Evolutionary conservation across 2,797 vertebrate species (phyloP).

Genomic region (Xenentodon cancila): DNA sequence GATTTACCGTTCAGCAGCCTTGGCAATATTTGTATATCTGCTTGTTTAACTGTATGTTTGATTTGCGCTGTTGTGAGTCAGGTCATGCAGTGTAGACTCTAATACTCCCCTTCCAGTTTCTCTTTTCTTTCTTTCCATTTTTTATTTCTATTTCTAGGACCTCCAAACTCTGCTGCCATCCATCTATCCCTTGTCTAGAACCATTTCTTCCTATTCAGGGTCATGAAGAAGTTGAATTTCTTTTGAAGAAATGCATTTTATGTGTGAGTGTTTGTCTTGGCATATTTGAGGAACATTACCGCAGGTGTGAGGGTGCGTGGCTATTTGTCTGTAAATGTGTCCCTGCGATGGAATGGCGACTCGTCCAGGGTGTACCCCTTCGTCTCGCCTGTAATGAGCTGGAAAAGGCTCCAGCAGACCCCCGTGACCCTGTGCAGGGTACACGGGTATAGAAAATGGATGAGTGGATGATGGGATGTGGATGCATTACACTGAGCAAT

Average conservation of each 20-base stretch:
- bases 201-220: too few relatives aligned
- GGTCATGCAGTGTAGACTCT: slow-evolving; percentile 31
- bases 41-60: slow-evolving; percentile 33
- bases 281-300: slow-evolving; percentile 24
- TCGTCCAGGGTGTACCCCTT: too few relatives aligned
- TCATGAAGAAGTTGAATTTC: too few relatives aligned
- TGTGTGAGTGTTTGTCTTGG: slow-evolving; percentile 6
- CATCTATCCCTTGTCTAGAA: too few relatives aligned
- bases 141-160: not conserved
- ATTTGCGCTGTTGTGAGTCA: slow-evolving; percentile 36
- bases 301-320: too few relatives aligned
- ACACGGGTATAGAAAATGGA: too few relatives aligned
- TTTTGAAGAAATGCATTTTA: not conserved
- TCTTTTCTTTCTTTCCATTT: too few relatives aligned
- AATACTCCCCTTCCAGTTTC: slow-evolving; percentile 15
- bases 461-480: slow-evolving; percentile 6
- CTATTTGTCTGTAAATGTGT: too few relatives aligned
- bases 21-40: slow-evolving; percentile 34
- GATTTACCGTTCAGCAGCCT: slow-evolving; percentile 20
- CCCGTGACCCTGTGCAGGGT: too few relatives aligned
- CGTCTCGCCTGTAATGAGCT: too few relatives aligned
- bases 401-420: too few relatives aligned
- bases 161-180: slow-evolving; percentile 28
- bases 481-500: slow-evolving; percentile 17
- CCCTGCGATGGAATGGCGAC: too few relatives aligned